A percentile compares a stretch with the other conserved stretches of the same genome.
Conservation (phyloP, 1,140 invertebrate species). For the Heliconius himera region DNA sequence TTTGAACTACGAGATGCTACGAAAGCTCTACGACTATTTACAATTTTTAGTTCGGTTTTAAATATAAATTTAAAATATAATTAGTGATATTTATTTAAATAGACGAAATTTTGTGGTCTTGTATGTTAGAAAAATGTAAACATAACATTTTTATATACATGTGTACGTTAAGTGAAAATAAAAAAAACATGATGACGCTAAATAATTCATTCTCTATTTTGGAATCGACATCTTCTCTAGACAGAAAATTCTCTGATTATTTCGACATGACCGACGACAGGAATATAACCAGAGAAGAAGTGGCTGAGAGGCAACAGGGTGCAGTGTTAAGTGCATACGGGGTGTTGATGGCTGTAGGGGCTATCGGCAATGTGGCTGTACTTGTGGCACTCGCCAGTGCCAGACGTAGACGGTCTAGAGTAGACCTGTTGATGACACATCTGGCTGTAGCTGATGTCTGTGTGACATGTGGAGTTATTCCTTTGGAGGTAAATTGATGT, state of each 20-base stretch:
- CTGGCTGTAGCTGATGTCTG: no score
- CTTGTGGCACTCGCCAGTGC: slow-evolving; percentile 87
- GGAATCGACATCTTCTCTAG: slow-evolving; percentile 31
- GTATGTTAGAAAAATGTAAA: background rate
- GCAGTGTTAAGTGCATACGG: slow-evolving; percentile 1
- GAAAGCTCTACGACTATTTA: background rate
- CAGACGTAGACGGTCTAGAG: slow-evolving; percentile 86
- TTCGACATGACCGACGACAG: slow-evolving; percentile 43
- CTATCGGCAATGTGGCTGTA: slow-evolving; percentile 70
- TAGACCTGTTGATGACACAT: slow-evolving; percentile 88
- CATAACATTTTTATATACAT: background rate
- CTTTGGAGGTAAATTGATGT: no score
- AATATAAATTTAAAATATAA: background rate
- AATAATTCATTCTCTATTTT: background rate
- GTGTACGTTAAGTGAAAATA: no score
- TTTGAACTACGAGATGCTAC: slow-evolving; percentile 12
- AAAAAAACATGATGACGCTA: background rate
- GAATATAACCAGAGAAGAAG: slow-evolving; percentile 50
- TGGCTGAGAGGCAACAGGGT: slow-evolving; percentile 40
- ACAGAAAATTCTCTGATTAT: slow-evolving; percentile 62
- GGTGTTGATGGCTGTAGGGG: background rate
- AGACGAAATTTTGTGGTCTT: background rate
- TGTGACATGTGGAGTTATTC: no score
- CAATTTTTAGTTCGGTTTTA: no score
- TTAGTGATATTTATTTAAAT: background rate